Conservation (phyloP, 92 coral and sea anemone genomes). For the Parazoanthus swiftii region DNA sequence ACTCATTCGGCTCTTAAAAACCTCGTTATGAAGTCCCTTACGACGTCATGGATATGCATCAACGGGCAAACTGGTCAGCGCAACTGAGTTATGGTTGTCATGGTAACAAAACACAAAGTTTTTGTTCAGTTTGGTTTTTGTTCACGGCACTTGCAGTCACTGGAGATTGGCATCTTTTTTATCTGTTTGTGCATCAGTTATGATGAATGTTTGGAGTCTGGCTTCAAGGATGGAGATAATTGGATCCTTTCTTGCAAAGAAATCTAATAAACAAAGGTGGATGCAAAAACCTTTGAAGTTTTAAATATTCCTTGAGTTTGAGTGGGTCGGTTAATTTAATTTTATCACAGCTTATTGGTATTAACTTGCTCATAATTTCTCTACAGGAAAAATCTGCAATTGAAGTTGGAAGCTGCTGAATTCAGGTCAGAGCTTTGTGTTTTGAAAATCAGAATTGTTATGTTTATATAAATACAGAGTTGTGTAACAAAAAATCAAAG, state of each 20-base stretch:
- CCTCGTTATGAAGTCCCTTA: not conserved
- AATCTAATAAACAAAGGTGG: not conserved
- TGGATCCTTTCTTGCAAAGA: not conserved
- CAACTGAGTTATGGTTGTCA: not conserved
- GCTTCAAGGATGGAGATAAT: not conserved
- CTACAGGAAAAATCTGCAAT: not conserved
- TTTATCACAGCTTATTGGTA: not conserved
- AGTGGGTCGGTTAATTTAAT: not conserved
- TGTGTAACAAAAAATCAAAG: no score
- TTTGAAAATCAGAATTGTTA: not conserved
- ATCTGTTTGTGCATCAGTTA: not conserved
- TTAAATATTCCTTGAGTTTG: not conserved
- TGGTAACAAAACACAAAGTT: not conserved
- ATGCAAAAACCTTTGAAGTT: not conserved
- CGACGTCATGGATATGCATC: not conserved
- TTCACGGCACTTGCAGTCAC: no score
- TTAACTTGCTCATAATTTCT: not conserved
- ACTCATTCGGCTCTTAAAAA: no score
- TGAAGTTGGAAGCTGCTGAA: not conserved
- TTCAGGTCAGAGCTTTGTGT: not conserved
- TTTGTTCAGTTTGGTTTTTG: no score
- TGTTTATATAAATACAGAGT: not conserved
- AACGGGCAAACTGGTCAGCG: not conserved
- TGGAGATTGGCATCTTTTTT: not conserved
- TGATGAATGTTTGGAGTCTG: not conserved